Evolutionary conservation across 2,113 vertebrate genomes (phyloP).

Genomic region (Dicrurus megarhynchus): DNA sequence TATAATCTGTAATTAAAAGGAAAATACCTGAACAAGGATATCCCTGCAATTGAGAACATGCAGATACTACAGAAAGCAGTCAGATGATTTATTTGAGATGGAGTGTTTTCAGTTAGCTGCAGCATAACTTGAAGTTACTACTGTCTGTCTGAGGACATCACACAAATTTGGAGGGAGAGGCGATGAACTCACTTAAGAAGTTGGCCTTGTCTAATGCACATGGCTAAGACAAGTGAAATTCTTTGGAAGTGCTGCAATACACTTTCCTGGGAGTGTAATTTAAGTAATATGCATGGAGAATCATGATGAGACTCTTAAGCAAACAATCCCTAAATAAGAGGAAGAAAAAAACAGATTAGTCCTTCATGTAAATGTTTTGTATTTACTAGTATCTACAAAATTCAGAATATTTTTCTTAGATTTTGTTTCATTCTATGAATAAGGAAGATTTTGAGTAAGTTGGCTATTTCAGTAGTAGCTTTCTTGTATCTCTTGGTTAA

Average conservation of each 20-base stretch:
- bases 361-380: background rate
- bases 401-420: background rate
- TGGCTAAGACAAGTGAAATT: background rate
- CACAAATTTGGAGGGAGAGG: background rate
- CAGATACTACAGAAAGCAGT: background rate
- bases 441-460: background rate
- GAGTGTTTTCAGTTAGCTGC: background rate
- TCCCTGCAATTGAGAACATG: background rate
- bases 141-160: background rate
- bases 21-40: background rate
- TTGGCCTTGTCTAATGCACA: background rate
- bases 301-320: background rate
- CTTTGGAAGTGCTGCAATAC: background rate
- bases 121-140: background rate
- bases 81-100: background rate
- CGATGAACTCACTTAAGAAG: background rate
- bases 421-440: background rate
- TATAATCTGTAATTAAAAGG: background rate
- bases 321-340: background rate
- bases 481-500: background rate
- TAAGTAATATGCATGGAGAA: background rate
- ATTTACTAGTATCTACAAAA: background rate
- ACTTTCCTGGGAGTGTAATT: background rate
- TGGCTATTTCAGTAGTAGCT: background rate
- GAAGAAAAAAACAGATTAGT: background rate